Evolutionary conservation across 1,140 invertebrate species (phyloP).

Genomic region (Drosophila trapezifrons): DNA sequence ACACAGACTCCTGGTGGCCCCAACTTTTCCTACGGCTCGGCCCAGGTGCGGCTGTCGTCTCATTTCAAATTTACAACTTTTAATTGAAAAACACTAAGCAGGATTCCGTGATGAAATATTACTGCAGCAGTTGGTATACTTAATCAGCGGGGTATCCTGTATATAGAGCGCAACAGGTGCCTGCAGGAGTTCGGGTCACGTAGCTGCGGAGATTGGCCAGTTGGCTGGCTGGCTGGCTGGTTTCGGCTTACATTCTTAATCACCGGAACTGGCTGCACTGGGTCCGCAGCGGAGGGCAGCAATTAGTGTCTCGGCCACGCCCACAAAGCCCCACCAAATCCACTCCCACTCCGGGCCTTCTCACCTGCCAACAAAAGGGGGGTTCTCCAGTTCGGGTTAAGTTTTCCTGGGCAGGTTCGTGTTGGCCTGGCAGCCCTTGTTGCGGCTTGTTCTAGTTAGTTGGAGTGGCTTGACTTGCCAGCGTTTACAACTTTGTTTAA

Average conservation of each 20-base stretch:
- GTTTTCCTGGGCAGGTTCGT: constrained; percentile 37
- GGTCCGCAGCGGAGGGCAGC: constrained; percentile 32
- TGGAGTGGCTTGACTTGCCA: constrained; percentile 47
- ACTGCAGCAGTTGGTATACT: constrained; percentile 45
- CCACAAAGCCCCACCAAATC: constrained; percentile 42
- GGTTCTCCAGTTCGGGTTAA: constrained; percentile 1
- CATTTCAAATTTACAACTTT: constrained; percentile 64
- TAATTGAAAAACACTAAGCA: constrained; percentile 64
- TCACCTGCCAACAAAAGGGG: constrained; percentile 1
- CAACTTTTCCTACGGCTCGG: constrained; percentile 13
- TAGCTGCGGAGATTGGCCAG: constrained; percentile 23
- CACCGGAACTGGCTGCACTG: constrained; percentile 55
- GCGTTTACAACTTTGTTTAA: constrained; percentile 59
- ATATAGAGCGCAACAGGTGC: constrained; percentile 39
- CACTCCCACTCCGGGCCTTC: not conserved
- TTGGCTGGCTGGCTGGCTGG: constrained; percentile 23
- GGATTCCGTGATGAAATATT: constrained; percentile 57
- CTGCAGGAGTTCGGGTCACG: constrained; percentile 43
- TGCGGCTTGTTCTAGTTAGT: constrained; percentile 41
- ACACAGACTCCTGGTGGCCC: constrained; percentile 11
- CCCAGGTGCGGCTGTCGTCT: constrained; percentile 36
- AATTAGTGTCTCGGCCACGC: constrained; percentile 51
- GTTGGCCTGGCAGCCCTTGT: constrained; percentile 18
- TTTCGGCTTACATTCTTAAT: constrained; percentile 46
- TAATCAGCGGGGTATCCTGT: constrained; percentile 12